Base-by-base conservation (phyloP, 2,888 invertebrate genomes). In the Hofmannophila pseudospretella region DNA sequence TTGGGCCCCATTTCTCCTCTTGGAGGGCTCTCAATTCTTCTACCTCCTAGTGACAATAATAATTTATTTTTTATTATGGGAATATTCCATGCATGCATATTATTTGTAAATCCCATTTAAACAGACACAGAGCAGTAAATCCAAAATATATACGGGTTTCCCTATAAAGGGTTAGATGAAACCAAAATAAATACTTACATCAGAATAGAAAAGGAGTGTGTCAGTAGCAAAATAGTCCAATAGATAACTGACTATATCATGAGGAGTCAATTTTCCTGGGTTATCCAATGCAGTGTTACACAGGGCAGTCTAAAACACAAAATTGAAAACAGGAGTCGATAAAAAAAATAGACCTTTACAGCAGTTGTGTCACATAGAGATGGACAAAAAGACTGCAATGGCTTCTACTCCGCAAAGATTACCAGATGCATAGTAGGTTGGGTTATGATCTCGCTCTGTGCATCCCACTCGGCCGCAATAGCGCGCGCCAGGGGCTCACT, bases 221-320 rank as follows among this genome's bases (percentile, higher is more conserved):
- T 97, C 97, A 2, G 95, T 94, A 45, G 93, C 89, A 30, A 95
- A 78, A 68, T 91, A 96, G 53, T 95, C 94, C 1, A 96, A 70
- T 46, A 97, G 88, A 60, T 94, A 92, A 60, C 90, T 90, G 1
- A 93, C 91, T 59, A 97, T 90, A 62, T 94, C 93, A 51, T 90
- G 88, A 66, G 92, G 91, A 2, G 90, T 92, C 42, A 93, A 86
- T 52, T 92, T 91, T 51, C 94, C 93, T 4, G 98, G 98, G 88
- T 99, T 99, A 69, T 99, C 99, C 43, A 96, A 78, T 16, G 93
- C 92, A 12, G 97, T 97, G 61, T 96, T 97, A 60, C 96, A 94
- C 20, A 99, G 78, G 1, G 95, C 92, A 7, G 96, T 98, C 92
- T 94, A 79, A 48, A 75, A 66, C 16, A 43, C 38, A 30, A 46